Conservation (phyloP, 2,888 invertebrate genomes). For the Epiblema foenella region DNA sequence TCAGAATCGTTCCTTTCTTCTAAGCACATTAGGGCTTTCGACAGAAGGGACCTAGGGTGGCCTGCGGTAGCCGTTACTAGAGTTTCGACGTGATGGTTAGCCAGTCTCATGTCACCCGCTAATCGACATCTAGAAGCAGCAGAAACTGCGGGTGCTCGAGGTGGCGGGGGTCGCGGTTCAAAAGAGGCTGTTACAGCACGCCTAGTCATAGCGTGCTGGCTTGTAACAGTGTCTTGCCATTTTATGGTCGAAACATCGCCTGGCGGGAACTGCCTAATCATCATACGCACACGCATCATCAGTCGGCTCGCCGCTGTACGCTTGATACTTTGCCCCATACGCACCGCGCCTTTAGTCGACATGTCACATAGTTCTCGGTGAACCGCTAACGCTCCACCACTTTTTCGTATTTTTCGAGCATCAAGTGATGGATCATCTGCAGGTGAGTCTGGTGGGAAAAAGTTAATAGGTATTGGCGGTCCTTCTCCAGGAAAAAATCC, state of each 20-base stretch:
- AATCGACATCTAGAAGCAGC: slow-evolving; percentile 66
- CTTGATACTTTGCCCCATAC: slow-evolving; percentile 75
- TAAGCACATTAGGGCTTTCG: slow-evolving; percentile 67
- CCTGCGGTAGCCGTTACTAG: slow-evolving; percentile 57
- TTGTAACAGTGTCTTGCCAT: slow-evolving; percentile 72
- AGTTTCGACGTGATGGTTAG: slow-evolving; percentile 58
- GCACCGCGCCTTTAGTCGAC: slow-evolving; percentile 64
- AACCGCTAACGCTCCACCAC: slow-evolving; percentile 73
- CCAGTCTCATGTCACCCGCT: slow-evolving; percentile 66
- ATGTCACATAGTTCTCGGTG: slow-evolving; percentile 72
- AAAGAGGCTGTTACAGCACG: slow-evolving; percentile 76
- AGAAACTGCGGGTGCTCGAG: slow-evolving; percentile 53
- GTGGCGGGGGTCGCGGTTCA: slow-evolving; percentile 68
- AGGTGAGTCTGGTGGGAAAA: slow-evolving; percentile 55
- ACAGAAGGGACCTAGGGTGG: slow-evolving; percentile 65
- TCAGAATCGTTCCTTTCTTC: slow-evolving; percentile 63
- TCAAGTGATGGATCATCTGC: slow-evolving; percentile 65
- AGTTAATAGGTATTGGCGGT: slow-evolving; percentile 54
- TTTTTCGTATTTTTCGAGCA: slow-evolving; percentile 66
- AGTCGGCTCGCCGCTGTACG: slow-evolving; percentile 75
- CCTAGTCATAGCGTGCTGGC: slow-evolving; percentile 72
- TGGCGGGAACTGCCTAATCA: slow-evolving; percentile 73
- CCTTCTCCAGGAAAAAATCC: slow-evolving; percentile 61
- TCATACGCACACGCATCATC: slow-evolving; percentile 67
- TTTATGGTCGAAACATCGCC: slow-evolving; percentile 65